Percentiles rank a stretch among this genome's conserved stretches.
phyloP scores from a whole-genome alignment of 2,797 vertebrate species.

The Sebastes paucispinis region DNA sequence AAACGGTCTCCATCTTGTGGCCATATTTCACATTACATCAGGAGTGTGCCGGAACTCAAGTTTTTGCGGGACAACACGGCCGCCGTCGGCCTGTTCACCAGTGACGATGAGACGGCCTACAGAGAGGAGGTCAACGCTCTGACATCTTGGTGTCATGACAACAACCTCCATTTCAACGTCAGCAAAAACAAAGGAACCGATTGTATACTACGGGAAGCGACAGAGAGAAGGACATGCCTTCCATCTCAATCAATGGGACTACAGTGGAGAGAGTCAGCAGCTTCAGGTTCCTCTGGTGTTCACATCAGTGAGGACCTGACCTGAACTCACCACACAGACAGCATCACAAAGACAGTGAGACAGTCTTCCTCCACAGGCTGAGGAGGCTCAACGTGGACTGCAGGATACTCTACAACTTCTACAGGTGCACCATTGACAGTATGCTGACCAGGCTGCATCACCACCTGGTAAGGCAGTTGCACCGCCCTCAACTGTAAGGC shows the following conservation, averaged over 20 bases:
- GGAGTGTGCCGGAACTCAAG: not conserved
- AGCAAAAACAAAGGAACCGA: not conserved
- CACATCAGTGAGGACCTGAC: too few species aligned
- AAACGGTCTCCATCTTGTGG: constrained; percentile 50
- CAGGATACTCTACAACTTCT: too few species aligned
- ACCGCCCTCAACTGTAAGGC: not conserved
- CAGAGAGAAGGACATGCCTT: not conserved
- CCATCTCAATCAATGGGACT: not conserved
- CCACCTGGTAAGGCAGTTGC: not conserved
- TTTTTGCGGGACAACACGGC: not conserved
- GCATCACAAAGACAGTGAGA: too few species aligned
- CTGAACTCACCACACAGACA: too few species aligned
- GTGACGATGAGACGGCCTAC: not conserved
- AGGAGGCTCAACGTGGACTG: too few species aligned
- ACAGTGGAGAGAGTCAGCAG: not conserved
- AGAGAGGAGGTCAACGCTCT: not conserved
- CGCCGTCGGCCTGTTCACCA: not conserved
- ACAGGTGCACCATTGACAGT: fast-evolving
- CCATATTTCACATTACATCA: not conserved
- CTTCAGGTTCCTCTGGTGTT: not conserved
- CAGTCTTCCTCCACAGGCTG: too few species aligned
- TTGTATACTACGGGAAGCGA: not conserved
- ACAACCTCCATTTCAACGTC: not conserved
- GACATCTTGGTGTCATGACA: not conserved
- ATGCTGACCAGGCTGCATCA: fast-evolving